Conservation (phyloP, 1,140 invertebrate genomes). For the Cepaea nemoralis region DNA sequence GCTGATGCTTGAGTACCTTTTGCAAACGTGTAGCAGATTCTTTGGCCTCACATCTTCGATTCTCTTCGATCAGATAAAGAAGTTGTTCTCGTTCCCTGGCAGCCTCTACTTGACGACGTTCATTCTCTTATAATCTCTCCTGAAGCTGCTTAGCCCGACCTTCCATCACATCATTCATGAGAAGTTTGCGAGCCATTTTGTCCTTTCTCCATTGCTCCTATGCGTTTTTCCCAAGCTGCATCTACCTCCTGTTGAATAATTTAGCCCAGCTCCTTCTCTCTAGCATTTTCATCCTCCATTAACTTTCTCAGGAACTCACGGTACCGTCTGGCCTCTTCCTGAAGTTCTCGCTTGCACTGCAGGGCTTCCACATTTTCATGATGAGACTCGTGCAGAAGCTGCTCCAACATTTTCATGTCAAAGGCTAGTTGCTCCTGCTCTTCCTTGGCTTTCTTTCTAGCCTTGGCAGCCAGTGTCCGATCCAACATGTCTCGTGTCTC, state of each 20-base stretch:
- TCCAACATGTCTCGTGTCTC: too few species aligned
- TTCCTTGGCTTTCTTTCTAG: too few species aligned
- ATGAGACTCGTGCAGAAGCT: too few species aligned
- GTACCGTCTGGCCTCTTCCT: slow-evolving; percentile 68
- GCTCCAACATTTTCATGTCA: too few species aligned
- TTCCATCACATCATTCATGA: slow-evolving; percentile 66
- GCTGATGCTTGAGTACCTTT: slow-evolving; percentile 53
- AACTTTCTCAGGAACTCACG: slow-evolving; percentile 64
- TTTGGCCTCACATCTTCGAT: slow-evolving; percentile 57
- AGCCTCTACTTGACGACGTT: slow-evolving; percentile 50
- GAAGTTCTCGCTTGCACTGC: slow-evolving; percentile 61
- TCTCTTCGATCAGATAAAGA: slow-evolving; percentile 58
- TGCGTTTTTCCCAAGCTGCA: slow-evolving; percentile 70
- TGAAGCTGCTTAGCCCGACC: slow-evolving; percentile 62
- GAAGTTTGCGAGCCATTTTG: slow-evolving; percentile 61
- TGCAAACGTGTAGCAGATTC: slow-evolving; percentile 47
- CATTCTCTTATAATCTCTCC: slow-evolving; percentile 63
- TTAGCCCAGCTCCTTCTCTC: slow-evolving; percentile 65
- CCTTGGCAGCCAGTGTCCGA: too few species aligned
- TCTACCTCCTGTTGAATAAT: slow-evolving; percentile 69
- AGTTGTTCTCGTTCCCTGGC: slow-evolving; percentile 56
- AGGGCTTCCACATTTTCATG: too few species aligned
- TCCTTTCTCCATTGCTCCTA: slow-evolving; percentile 67
- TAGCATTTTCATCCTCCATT: slow-evolving; percentile 64
- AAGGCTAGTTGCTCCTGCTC: too few species aligned